Base-by-base conservation (phyloP, 2,797 vertebrate genomes). In the Sebastiscus albofasciatus region DNA sequence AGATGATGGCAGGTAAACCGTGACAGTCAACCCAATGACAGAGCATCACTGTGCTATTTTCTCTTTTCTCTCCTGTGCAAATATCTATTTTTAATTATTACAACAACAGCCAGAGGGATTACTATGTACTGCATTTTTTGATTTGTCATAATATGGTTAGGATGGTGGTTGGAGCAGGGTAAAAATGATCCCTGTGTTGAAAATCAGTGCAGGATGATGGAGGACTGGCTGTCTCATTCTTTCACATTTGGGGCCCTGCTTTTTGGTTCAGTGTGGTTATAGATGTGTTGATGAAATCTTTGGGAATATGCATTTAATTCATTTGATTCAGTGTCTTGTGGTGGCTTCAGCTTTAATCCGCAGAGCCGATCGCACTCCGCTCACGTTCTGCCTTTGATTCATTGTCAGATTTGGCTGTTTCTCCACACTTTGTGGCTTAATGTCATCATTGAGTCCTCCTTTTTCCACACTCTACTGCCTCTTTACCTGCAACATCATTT, bases 131-230 rank as follows among this genome's bases (percentile, higher is more conserved):
- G 70, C 12, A 34, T 87, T 76, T 39, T 87, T 39, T 87, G 29
- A 65, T 86, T 61, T 70, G 58, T 79, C 77, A 68, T 36, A 66
- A 49, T 65, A 65, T 56, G 81, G 74, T 86, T 7, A 54, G 58
- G 72, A 78, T 71, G 75, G 72, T 67, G 55, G 34, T 67, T 83
- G 71, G 71, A 86, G 83, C 72, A 68, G 85, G 92, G 93, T 91
- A 90, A 89, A 54, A 95, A 91, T 73, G 80, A 90, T 88, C 68
- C 82, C 79, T 81, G 82, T 83, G 65, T 73, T 83, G 81, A 86
- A 69, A 42, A 42, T 42, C 77, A 75, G 92, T 78, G 86, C 72
- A 92, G 90, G 87, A 85, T 80, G 80, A 85, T 80, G 80, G 85
- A 72, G 65, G 39, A 31, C 54, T 20, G 77, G 76, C 80, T 87